A percentile compares a stretch with the other conserved stretches of the same genome.
phyloP scores from a whole-genome alignment of 2,888 invertebrate species.

The Cyclophora punctaria region DNA sequence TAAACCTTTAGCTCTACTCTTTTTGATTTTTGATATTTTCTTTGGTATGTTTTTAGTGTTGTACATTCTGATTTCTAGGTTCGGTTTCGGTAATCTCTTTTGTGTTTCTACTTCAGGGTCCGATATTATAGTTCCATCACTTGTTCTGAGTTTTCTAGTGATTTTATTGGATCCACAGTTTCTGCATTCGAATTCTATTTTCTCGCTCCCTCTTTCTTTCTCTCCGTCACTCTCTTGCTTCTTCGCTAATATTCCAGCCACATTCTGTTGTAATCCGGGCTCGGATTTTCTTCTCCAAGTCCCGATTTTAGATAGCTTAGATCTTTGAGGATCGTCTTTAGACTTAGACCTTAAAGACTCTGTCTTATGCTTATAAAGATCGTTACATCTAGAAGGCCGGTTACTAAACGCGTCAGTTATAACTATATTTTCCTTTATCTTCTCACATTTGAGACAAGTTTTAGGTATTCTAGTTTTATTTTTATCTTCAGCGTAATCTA shows the following conservation, averaged over 20 bases:
- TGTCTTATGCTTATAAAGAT: constrained; percentile 44
- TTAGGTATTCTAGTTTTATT: constrained; percentile 56
- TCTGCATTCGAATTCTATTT: constrained; percentile 66
- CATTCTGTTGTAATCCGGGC: constrained; percentile 75
- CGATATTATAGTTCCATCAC: constrained; percentile 45
- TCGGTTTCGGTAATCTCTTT: constrained; percentile 44
- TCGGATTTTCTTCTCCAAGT: constrained; percentile 84
- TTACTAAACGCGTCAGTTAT: constrained; percentile 48
- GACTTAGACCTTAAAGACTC: constrained; percentile 70
- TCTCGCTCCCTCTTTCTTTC: constrained; percentile 55
- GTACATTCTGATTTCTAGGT: constrained; percentile 76
- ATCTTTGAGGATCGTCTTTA: constrained; percentile 67
- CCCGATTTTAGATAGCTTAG: constrained; percentile 71
- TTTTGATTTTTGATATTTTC: constrained; percentile 81
- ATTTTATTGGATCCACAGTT: constrained; percentile 67
- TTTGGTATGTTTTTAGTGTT: constrained; percentile 81
- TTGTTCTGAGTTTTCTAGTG: constrained; percentile 40
- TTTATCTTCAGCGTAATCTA: constrained; percentile 47
- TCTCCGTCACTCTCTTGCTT: constrained; percentile 59
- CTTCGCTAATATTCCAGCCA: constrained; percentile 40
- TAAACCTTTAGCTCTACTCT: constrained; percentile 75
- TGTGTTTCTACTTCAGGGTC: constrained; percentile 54
- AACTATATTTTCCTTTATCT: constrained; percentile 69
- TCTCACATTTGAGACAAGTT: constrained; percentile 66
- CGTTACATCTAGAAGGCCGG: constrained; percentile 55